phyloP scores from a whole-genome alignment of 1,140 invertebrate genomes.

The Halesus radiatus region DNA sequence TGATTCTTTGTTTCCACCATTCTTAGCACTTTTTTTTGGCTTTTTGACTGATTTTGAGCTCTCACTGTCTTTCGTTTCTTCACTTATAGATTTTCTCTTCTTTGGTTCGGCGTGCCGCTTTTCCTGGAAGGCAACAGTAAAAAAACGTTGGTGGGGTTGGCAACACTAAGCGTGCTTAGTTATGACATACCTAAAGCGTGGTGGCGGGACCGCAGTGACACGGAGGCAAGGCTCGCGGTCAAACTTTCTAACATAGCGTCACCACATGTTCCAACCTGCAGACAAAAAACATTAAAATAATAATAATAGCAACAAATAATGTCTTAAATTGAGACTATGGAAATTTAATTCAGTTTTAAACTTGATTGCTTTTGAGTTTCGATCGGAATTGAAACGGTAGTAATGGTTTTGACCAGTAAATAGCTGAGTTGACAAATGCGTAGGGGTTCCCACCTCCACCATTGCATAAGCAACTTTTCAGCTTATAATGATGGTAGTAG shows the following conservation, averaged over 20 bases:
- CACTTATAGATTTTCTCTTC: constrained; percentile 44
- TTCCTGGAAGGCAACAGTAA: constrained; percentile 66
- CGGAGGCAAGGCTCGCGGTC: constrained; percentile 72
- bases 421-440: no score
- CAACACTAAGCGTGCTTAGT: constrained; percentile 62
- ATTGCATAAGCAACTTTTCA: no score
- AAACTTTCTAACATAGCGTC: constrained; percentile 72
- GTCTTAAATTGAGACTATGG: no score
- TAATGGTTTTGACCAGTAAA: no score
- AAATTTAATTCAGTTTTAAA: no score
- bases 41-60: constrained; percentile 50
- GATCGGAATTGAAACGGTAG: no score
- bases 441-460: no score
- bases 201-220: constrained; percentile 65
- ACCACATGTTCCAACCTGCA: constrained; percentile 68
- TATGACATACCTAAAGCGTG: constrained; percentile 73
- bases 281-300: constrained; percentile 49
- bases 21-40: not conserved
- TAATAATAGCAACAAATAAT: no score
- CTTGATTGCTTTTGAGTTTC: no score
- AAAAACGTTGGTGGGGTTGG: constrained; percentile 59
- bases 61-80: constrained; percentile 50
- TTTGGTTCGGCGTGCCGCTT: constrained; percentile 58
- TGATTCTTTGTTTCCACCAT: not conserved
- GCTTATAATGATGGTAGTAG: no score